Percentiles rank a stretch among this genome's conserved stretches.
Conservation (phyloP, 1,140 invertebrate species). For the Leucophenga varia region DNA sequence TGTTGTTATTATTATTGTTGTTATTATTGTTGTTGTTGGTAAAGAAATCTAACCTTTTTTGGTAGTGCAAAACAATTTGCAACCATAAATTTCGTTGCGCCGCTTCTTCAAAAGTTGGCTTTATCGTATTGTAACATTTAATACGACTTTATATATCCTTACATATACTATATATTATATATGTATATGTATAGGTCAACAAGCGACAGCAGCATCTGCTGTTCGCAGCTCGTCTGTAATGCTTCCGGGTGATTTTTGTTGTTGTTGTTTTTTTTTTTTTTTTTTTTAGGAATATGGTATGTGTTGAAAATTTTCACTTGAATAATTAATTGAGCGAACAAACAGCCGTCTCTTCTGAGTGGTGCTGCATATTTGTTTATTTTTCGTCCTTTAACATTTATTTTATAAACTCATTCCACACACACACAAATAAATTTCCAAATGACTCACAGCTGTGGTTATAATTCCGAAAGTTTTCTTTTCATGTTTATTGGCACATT, state of each 20-base stretch:
- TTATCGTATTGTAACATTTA: no score
- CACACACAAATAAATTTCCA: no score
- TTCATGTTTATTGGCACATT: conserved; percentile 13
- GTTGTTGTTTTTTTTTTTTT: neutral
- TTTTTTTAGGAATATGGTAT: conserved; percentile 43
- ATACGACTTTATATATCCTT: no score
- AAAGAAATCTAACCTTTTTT: no score
- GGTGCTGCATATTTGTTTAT: no score
- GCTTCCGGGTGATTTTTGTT: neutral
- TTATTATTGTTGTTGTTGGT: conserved; percentile 16
- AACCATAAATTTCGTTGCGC: conserved; percentile 54
- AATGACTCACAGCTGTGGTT: neutral
- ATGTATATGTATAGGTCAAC: no score
- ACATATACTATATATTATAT: no score
- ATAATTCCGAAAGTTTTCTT: conserved; percentile 1
- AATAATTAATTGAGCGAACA: conserved; percentile 50
- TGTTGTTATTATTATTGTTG: neutral
- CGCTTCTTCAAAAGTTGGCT: no score
- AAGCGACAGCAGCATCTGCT: conserved; percentile 34
- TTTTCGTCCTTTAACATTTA: no score
- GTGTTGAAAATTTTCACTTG: conserved; percentile 53
- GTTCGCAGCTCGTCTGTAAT: no score
- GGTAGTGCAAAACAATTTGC: conserved; percentile 55
- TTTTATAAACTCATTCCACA: no score
- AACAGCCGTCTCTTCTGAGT: conserved; percentile 16